Evolutionary conservation across 2,113 vertebrate species (phyloP).

Genomic region (Irena cyanogastra): DNA sequence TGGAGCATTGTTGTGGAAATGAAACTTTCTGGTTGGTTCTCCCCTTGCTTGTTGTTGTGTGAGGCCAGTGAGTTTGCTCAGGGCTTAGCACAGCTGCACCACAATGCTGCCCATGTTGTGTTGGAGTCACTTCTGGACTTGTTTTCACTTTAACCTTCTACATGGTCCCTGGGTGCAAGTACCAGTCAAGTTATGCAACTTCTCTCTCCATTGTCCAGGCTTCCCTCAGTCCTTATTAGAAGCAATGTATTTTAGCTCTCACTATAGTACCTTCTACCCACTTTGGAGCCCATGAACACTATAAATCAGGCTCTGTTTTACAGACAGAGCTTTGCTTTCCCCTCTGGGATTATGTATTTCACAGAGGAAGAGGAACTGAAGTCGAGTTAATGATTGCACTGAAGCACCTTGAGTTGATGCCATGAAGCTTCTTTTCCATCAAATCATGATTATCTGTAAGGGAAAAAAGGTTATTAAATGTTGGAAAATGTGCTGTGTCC

Average conservation of each 20-base stretch:
- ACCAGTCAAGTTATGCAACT: background rate
- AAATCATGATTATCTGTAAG: background rate
- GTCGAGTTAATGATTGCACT: background rate
- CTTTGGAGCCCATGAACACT: background rate
- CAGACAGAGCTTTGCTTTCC: background rate
- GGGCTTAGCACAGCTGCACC: background rate
- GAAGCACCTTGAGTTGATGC: background rate
- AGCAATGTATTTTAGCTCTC: background rate
- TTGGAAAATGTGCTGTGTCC: background rate
- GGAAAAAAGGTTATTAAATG: background rate
- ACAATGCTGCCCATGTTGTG: rapidly evolving
- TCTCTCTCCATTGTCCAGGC: background rate
- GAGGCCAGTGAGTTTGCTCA: background rate
- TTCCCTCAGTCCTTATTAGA: background rate
- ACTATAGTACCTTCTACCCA: slow-evolving; percentile 1
- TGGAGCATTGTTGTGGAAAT: background rate
- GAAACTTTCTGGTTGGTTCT: background rate
- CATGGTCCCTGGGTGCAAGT: background rate
- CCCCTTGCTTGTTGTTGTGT: background rate
- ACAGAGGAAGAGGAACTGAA: background rate
- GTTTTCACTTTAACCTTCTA: background rate
- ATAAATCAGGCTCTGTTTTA: background rate
- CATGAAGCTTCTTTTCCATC: background rate
- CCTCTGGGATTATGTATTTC: background rate
- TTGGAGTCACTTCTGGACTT: background rate